Percentiles rank a stretch among this genome's conserved stretches.
Conservation (phyloP, 2,888 invertebrate species). For the Priapulus caudatus region DNA sequence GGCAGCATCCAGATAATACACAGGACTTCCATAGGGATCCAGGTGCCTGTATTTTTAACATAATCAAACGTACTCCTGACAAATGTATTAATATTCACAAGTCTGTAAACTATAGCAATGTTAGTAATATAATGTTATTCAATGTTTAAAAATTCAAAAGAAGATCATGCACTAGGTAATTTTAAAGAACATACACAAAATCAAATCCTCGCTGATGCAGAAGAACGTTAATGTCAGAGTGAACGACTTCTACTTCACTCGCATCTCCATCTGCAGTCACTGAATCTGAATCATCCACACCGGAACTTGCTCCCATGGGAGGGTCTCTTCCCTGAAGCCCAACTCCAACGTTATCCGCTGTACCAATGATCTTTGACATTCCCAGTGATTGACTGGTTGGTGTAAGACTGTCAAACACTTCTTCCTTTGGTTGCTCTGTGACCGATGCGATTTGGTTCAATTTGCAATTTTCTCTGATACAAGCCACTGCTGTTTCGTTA, state of each 20-base stretch:
- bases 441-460: conserved; percentile 14
- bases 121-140: too few species aligned
- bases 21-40: conserved; percentile 27
- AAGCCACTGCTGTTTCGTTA: conserved; percentile 10
- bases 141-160: too few species aligned
- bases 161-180: too few species aligned
- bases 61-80: neutral
- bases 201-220: conserved; percentile 27
- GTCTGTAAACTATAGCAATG: too few species aligned
- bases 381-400: too few species aligned
- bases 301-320: conserved; percentile 20
- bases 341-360: neutral
- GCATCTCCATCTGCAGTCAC: conserved; percentile 18
- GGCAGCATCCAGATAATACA: conserved; percentile 27
- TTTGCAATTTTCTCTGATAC: conserved; percentile 20
- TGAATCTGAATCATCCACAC: neutral
- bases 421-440: conserved; percentile 10
- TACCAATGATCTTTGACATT: too few species aligned
- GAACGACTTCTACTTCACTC: conserved; percentile 22
- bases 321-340: conserved; percentile 17
- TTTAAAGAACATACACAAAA: conserved; percentile 26
- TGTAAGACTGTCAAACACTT: too few species aligned
- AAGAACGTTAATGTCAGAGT: conserved; percentile 23
- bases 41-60: conserved; percentile 19
- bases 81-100: too few species aligned